A percentile compares a stretch with the other conserved stretches of the same genome.
phyloP scores from a whole-genome alignment of 1,140 invertebrate species.

The Triops cancriformis region DNA sequence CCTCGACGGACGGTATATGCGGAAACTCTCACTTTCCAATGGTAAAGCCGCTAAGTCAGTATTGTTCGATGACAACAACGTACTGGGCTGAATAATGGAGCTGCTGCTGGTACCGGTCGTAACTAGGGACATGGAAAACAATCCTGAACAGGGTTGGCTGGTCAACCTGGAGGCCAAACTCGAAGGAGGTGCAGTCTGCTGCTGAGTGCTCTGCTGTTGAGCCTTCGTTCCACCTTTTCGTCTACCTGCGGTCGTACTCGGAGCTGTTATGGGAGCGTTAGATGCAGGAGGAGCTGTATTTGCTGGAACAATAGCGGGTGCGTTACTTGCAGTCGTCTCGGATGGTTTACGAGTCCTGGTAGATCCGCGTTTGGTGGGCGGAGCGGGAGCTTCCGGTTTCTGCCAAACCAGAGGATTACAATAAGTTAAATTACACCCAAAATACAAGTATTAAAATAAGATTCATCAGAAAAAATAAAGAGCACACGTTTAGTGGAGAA shows the following conservation, averaged over 20 bases:
- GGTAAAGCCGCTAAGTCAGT: background rate
- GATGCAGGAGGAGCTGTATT: constrained; percentile 7
- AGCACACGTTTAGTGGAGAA: background rate
- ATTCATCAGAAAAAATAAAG: background rate
- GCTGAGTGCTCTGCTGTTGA: background rate
- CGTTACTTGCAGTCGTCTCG: background rate
- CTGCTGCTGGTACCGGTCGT: background rate
- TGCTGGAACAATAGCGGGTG: constrained; percentile 3
- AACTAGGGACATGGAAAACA: background rate
- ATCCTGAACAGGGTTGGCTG: background rate
- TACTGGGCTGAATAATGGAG: constrained; percentile 16
- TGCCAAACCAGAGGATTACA: constrained; percentile 40
- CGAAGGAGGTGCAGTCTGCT: background rate
- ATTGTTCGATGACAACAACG: background rate
- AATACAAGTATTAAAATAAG: no score
- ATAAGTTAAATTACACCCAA: no score
- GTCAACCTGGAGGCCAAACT: constrained; percentile 29
- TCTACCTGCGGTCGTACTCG: background rate
- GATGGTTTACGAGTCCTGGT: background rate
- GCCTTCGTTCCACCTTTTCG: background rate
- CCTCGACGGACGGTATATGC: constrained; percentile 42
- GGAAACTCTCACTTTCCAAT: constrained; percentile 46
- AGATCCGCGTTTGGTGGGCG: constrained; percentile 17
- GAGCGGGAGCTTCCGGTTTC: constrained; percentile 38
- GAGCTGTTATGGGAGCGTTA: background rate